Percentiles rank a stretch among this genome's conserved stretches.
phyloP scores from a whole-genome alignment of 2,888 invertebrate species.

The Eumerus sabulonum region DNA sequence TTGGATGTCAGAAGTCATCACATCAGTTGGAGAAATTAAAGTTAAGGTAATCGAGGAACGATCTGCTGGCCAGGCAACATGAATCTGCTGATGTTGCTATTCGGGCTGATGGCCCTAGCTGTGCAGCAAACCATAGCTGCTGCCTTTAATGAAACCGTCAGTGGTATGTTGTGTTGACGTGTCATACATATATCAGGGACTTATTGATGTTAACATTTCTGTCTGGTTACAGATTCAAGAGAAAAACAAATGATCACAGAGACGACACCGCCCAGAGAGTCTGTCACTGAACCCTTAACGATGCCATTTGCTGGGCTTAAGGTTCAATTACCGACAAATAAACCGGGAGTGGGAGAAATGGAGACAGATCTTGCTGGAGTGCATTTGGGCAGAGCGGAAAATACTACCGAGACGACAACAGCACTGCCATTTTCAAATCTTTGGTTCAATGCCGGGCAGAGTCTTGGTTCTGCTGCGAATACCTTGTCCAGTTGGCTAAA shows the following conservation, averaged over 20 bases:
- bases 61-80: no score
- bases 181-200: no score
- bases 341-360: background rate
- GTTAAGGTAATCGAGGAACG: no score
- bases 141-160: constrained; percentile 8
- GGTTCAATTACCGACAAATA: background rate
- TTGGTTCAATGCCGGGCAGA: constrained; percentile 74
- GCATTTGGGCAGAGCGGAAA: constrained; percentile 29
- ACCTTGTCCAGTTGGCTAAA: constrained; percentile 76
- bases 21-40: constrained; percentile 24
- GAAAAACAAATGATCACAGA: constrained; percentile 17
- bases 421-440: constrained; percentile 59
- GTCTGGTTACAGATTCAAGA: constrained; percentile 21
- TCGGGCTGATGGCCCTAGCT: constrained; percentile 21
- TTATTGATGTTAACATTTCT: constrained; percentile 1
- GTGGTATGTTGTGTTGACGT: constrained; percentile 47
- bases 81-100: constrained; percentile 15
- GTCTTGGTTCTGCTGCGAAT: constrained; percentile 74
- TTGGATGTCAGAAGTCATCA: constrained; percentile 67
- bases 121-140: constrained; percentile 3
- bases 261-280: constrained; percentile 69
- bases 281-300: constrained; percentile 61
- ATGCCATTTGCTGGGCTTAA: constrained; percentile 47
- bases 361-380: constrained; percentile 18
- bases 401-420: background rate